Evolutionary conservation across 2,888 invertebrate genomes (phyloP).

Genomic region (Pyrgus malvae): DNA sequence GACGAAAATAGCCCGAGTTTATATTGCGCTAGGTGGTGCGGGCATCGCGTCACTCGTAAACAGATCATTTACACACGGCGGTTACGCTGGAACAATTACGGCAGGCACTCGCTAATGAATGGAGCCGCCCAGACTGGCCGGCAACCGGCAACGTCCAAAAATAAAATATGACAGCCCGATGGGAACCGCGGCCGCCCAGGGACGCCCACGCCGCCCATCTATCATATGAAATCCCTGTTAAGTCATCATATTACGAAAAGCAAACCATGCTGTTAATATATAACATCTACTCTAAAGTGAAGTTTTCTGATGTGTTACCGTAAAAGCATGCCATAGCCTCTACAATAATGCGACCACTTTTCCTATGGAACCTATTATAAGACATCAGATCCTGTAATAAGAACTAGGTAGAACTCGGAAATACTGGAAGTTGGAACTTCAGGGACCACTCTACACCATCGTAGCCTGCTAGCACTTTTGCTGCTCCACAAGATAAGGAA

Average conservation of each 20-base stretch:
- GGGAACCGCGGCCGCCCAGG: slow-evolving; percentile 14
- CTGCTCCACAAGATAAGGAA: no score
- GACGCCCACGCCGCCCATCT: slow-evolving; percentile 6
- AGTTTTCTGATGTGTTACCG: no score
- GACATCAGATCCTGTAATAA: no score
- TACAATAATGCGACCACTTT: no score
- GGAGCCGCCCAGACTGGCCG: slow-evolving; percentile 23
- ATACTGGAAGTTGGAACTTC: no score
- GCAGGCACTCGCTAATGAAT: slow-evolving; percentile 21
- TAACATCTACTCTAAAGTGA: background rate
- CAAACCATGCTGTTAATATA: no score
- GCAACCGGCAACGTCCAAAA: slow-evolving; percentile 26
- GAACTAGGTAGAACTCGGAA: no score
- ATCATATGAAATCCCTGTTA: background rate
- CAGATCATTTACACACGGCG: slow-evolving; percentile 6
- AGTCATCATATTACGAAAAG: no score
- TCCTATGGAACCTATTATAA: no score
- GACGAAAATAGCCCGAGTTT: background rate
- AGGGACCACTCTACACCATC: no score
- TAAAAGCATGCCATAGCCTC: no score
- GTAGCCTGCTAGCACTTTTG: no score
- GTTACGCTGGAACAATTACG: slow-evolving; percentile 10
- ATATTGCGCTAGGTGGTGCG: background rate
- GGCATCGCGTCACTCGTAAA: slow-evolving; percentile 9
- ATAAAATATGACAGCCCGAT: slow-evolving; percentile 30